phyloP scores from a whole-genome alignment of 2,113 vertebrate species.

The Neogobius melanostomus region DNA sequence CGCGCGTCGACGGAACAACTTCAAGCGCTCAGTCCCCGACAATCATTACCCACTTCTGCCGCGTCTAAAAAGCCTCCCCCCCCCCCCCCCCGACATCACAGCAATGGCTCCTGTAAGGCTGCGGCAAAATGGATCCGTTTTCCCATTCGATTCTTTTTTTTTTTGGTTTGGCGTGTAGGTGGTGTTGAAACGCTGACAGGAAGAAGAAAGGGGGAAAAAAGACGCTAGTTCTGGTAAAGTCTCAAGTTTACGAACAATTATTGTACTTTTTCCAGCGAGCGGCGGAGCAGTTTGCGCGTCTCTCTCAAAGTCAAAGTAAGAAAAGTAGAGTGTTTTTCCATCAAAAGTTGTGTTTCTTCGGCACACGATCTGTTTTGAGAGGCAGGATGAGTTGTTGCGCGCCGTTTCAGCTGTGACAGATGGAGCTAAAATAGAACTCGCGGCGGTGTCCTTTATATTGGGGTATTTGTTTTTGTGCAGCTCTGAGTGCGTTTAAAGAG shows the following conservation, averaged over 20 bases:
- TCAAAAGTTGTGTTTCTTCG: slow-evolving; percentile 30
- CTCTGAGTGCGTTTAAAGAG: slow-evolving; percentile 50
- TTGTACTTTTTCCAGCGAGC: slow-evolving; percentile 41
- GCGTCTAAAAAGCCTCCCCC: slow-evolving; percentile 62
- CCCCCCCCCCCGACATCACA: slow-evolving; percentile 54
- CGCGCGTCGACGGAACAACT: slow-evolving; percentile 45
- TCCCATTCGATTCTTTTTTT: slow-evolving; percentile 59
- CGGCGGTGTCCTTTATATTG: slow-evolving; percentile 33
- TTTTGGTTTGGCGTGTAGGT: slow-evolving; percentile 47
- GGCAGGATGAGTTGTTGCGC: slow-evolving; percentile 8
- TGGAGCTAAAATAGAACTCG: slow-evolving; percentile 35
- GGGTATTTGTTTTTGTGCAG: slow-evolving; percentile 39
- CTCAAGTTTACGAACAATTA: slow-evolving; percentile 70
- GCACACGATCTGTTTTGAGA: slow-evolving; percentile 27
- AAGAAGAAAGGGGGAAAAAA: slow-evolving; percentile 26
- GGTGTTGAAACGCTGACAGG: slow-evolving; percentile 65
- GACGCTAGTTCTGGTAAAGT: slow-evolving; percentile 73
- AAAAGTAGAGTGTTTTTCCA: slow-evolving; percentile 41
- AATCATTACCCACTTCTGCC: slow-evolving; percentile 70
- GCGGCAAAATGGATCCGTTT: slow-evolving; percentile 69
- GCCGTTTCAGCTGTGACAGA: slow-evolving; percentile 40
- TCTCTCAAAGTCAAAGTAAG: slow-evolving; percentile 54
- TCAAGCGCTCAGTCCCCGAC: slow-evolving; percentile 48
- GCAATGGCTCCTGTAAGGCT: slow-evolving; percentile 56
- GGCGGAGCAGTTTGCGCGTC: slow-evolving; percentile 35